Evolutionary conservation across 2,797 vertebrate genomes (phyloP).

Genomic region (Labeo calbasu): DNA sequence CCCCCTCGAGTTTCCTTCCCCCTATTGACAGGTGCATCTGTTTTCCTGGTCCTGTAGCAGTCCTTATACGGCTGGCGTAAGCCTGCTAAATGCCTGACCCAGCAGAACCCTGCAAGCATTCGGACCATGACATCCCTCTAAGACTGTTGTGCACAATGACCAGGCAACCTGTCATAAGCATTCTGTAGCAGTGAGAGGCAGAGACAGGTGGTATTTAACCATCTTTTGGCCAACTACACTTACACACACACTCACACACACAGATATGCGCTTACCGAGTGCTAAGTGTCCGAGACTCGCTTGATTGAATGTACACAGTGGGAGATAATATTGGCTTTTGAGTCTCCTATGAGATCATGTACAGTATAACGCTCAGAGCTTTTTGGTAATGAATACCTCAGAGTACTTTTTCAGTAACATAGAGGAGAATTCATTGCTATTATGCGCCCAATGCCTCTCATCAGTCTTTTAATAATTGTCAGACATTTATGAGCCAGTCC

Average conservation of each 20-base stretch:
- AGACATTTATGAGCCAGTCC: constrained; percentile 43
- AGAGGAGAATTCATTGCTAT: constrained; percentile 23
- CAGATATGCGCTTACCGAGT: background rate
- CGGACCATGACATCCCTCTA: constrained; percentile 72
- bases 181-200: constrained; percentile 71
- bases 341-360: constrained; percentile 39
- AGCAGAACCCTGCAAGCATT: constrained; percentile 75
- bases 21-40: constrained; percentile 83
- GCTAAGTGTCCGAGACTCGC: background rate
- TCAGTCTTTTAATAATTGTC: constrained; percentile 42
- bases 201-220: constrained; percentile 76
- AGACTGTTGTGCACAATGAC: constrained; percentile 73
- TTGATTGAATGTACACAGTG: constrained; percentile 31
- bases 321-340: constrained; percentile 31
- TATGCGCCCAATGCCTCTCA: constrained; percentile 11
- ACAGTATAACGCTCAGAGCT: constrained; percentile 28
- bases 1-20: constrained; percentile 70
- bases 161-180: constrained; percentile 72
- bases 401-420: constrained; percentile 32
- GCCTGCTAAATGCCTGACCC: constrained; percentile 74
- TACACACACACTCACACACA: constrained; percentile 23
- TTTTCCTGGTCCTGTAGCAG: constrained; percentile 63
- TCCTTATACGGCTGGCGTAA: constrained; percentile 75
- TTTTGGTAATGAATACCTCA: constrained; percentile 21
- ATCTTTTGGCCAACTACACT: constrained; percentile 59